Evolutionary conservation across 2,113 vertebrate species (phyloP).

Genomic region (Sylvilagus bachmani): DNA sequence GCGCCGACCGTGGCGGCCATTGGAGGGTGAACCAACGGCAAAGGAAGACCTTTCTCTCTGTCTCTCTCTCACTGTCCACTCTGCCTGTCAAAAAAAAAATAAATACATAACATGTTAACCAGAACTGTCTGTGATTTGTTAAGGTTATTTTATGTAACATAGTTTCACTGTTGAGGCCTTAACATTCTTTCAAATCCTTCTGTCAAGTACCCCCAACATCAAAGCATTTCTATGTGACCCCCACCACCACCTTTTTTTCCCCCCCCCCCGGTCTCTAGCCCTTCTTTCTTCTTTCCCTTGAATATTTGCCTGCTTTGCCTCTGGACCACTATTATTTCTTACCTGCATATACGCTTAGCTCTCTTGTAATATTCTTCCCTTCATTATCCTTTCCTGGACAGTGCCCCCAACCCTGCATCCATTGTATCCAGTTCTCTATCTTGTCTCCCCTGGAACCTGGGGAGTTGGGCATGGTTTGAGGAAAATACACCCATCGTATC

Average conservation of each 20-base stretch:
- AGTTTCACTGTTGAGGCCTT: not conserved
- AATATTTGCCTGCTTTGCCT: not conserved
- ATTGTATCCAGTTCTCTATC: not conserved
- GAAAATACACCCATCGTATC: not conserved
- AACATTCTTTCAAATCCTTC: not conserved
- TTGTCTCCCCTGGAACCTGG: not conserved
- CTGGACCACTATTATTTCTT: not conserved
- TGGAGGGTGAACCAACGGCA: too few relatives aligned
- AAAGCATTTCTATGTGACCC: not conserved
- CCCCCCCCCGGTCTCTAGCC: accelerated
- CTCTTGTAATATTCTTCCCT: not conserved
- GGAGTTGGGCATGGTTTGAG: not conserved
- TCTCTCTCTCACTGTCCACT: too few relatives aligned
- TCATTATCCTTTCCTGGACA: not conserved
- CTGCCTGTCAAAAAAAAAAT: too few relatives aligned
- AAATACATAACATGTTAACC: constrained; percentile 9
- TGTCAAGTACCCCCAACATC: not conserved
- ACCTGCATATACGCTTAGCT: not conserved
- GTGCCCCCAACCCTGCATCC: not conserved
- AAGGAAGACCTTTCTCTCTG: too few relatives aligned
- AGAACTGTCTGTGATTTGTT: not conserved
- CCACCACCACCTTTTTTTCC: not conserved
- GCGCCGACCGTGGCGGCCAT: too few relatives aligned
- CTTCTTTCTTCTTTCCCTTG: not conserved
- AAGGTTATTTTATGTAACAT: not conserved